A percentile compares a stretch with the other conserved stretches of the same genome.
phyloP scores from a whole-genome alignment of 2,113 vertebrate genomes.

The Thalassarche chlororhynchos region DNA sequence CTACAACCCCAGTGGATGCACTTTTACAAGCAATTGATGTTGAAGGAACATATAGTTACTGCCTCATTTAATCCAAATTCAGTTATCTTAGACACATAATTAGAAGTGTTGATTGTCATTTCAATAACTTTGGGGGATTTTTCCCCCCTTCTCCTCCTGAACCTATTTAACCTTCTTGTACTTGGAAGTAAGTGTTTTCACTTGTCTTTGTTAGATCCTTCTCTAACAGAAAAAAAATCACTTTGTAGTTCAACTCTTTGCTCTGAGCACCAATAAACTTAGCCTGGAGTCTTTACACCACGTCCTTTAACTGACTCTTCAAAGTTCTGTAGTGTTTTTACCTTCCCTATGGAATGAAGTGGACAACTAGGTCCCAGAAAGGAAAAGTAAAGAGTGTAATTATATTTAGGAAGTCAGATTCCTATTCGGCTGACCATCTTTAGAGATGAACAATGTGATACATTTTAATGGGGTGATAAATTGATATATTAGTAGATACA shows the following conservation, averaged over 20 bases:
- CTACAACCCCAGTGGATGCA: neutral
- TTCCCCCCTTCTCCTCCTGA: neutral
- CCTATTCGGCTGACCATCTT: neutral
- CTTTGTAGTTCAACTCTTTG: neutral
- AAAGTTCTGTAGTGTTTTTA: neutral
- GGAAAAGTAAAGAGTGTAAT: neutral
- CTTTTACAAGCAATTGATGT: neutral
- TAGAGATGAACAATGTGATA: neutral
- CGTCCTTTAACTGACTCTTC: neutral
- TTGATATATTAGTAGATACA: neutral
- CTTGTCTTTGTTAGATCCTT: neutral
- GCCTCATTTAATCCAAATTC: neutral
- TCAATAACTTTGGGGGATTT: neutral
- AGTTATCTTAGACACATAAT: neutral
- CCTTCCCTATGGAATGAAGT: neutral
- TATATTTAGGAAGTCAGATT: neutral
- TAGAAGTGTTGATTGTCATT: neutral
- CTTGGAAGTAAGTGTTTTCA: neutral
- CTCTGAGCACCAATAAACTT: fast-evolving
- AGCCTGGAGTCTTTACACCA: neutral
- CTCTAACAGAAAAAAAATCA: neutral
- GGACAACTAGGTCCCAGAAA: neutral
- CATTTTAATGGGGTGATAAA: neutral
- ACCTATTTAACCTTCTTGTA: neutral
- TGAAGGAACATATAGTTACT: neutral